These are phyloP conservation scores for Carettochelys insculpta DNA, from an alignment of 2,113 vertebrate genomes.

Conservation along the genomic window DNA sequence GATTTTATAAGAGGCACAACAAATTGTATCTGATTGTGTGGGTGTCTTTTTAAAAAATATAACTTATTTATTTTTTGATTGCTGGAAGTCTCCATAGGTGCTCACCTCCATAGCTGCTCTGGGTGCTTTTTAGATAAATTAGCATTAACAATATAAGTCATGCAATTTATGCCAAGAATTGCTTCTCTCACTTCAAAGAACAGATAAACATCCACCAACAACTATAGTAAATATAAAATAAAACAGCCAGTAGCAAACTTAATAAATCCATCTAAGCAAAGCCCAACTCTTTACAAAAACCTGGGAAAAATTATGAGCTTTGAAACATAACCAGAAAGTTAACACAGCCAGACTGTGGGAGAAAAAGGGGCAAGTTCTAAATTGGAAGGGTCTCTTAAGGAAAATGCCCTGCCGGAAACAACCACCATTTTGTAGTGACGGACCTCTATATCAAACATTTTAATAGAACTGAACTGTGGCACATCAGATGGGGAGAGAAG, in stretches of 20 bases:
- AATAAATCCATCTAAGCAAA: not conserved
- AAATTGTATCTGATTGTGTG: not conserved
- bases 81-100: not conserved
- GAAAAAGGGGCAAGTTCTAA: not conserved
- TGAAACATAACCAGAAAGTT: not conserved
- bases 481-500: not conserved
- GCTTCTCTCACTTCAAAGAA: not conserved
- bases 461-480: not conserved
- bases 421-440: not conserved
- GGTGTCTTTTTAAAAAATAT: not conserved
- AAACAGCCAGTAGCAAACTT: not conserved
- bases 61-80: slow-evolving; percentile 20
- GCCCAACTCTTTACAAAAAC: not conserved
- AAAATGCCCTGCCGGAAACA: not conserved
- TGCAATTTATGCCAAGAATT: not conserved
- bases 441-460: not conserved
- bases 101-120: not conserved
- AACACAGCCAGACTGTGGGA: not conserved
- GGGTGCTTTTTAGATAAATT: not conserved
- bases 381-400: not conserved
- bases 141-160: not conserved
- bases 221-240: not conserved
- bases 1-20: not conserved
- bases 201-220: not conserved
- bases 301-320: not conserved